Base-by-base conservation (phyloP, 2,888 invertebrate genomes). In the Zhuqinia jingwanae region DNA sequence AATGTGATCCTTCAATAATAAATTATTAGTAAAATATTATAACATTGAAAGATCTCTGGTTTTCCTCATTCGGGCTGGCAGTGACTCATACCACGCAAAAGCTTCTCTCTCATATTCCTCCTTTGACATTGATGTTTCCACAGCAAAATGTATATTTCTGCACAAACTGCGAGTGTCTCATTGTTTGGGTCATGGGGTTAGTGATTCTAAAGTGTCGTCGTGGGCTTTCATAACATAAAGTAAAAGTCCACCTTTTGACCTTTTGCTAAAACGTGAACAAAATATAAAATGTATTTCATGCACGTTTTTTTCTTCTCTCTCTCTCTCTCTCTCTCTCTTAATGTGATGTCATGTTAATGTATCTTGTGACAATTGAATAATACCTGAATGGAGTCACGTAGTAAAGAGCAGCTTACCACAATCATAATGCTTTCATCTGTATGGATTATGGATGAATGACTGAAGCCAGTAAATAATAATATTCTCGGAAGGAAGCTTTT, bases 211-310 rank as follows among this genome's bases (percentile, higher is more conserved):
- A 56, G 75, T 75, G 75, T 27, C 75, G 75, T 27, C 75, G 27
- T 75, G 10, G 27, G 36, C n/a, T 56, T 56, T 75, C 30, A 75
- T 17, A 50, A 10, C 8, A 50, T 50, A 13, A 13, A 63, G 63
- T 60, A 75, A 75, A 75, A 75, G 15, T 53, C 17, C 53, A 58
- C 76, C 76, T 58, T 77, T 81, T 81, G 68, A 81, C 70, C 70
- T 81, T 70, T 73, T 0, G 17, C 17, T 56, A 42, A n/a, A n/a
- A 56, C 22, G 76, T 50, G 76, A 58, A 30, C 2, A 13, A 30
- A 63, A 63, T 63, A 8, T 30, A 30, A 10, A 63, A 25, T 5
- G 53, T 17, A 17, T 53, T n/a, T 15, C 53, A 17, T 17, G 8
- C n/a, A n/a, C 20, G n/a, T n/a, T n/a, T n/a, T n/a, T n/a, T n/a